Evolutionary conservation across 2,888 invertebrate genomes (phyloP), one percentile per base, ranked within the genome.

Genomic region (Gortyna flavago): DNA sequence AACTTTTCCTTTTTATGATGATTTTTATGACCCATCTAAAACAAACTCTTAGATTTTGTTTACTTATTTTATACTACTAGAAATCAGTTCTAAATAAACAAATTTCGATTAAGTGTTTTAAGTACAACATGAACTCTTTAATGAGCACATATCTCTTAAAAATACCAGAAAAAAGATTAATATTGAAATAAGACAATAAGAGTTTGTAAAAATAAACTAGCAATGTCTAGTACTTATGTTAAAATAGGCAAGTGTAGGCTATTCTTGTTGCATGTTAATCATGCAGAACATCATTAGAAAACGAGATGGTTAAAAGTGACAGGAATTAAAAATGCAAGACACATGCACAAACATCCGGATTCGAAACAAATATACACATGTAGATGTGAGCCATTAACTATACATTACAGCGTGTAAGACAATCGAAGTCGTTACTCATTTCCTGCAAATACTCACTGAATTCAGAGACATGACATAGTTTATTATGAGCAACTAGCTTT

Each of bases 321-420:
- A 59, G 41, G 9, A 62, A 82, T 64, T 80, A 62, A 69, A 75
- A 64, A 84, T 75, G 51, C 82, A 84, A 80, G 51, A 70, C 82
- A 68, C 85, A 59, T 71, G 67, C 70, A 80, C 41, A 80, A 84
- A 82, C 84, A 82, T 82, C 84, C 82, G 84, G 84, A 75, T 64
- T 84, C 18, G 7, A 70, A 64, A 70, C 70, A 67, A 62, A 70
- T 83, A 54, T 51, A 79, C 57, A 62, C 48, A 57, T 57, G 25
- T 41, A n/a, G n/a, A 57, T 48, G 32, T 66, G 32, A 75, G 51
- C 44, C 32, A 75, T 84, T 84, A 68, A 57, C n/a, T 82, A 75
- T 64, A 75, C 67, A 71, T 80, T 77, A 32, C 29, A 75, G 25
- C 25, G 6, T 66, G 11, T n/a, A 41, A 59, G 51, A 54, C 79